These are phyloP conservation scores for Sebastes reedi DNA, from an alignment of 2,797 vertebrate species.

Conservation along the genomic window DNA sequence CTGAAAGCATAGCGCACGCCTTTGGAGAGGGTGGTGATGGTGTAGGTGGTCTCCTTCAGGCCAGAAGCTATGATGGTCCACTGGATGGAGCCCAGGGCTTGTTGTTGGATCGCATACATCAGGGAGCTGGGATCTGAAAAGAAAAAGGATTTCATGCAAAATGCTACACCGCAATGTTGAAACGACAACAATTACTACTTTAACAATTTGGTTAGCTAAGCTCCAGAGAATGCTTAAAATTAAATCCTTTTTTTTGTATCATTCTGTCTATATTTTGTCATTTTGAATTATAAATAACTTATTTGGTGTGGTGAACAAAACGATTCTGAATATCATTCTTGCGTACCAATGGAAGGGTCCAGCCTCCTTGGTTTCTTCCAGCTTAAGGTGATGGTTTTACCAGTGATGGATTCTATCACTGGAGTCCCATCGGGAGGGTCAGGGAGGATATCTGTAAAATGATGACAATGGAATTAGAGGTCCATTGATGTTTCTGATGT, in stretches of 20 bases:
- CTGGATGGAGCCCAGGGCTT: conserved; percentile 92
- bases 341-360: conserved; percentile 93
- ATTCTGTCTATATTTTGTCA: neutral
- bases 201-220: neutral
- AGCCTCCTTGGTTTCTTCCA: conserved; percentile 95
- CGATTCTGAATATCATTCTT: neutral
- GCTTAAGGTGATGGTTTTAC: conserved; percentile 88
- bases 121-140: conserved; percentile 87
- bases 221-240: neutral
- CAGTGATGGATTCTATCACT: conserved; percentile 87
- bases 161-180: neutral
- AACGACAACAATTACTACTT: neutral
- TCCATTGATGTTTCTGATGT: neutral
- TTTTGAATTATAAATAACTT: neutral
- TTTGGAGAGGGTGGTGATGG: conserved; percentile 87
- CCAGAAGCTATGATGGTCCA: conserved; percentile 91
- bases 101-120: conserved; percentile 95
- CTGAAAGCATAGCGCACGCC: conserved; percentile 91
- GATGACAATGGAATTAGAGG: neutral
- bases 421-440: conserved; percentile 93
- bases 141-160: neutral
- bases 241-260: neutral
- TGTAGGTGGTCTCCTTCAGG: conserved; percentile 87
- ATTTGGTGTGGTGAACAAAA: neutral
- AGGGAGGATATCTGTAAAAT: conserved; percentile 90